A percentile compares a stretch with the other conserved stretches of the same genome.
phyloP scores from a whole-genome alignment of 1,140 invertebrate genomes.

The Drosophila asahinai region DNA sequence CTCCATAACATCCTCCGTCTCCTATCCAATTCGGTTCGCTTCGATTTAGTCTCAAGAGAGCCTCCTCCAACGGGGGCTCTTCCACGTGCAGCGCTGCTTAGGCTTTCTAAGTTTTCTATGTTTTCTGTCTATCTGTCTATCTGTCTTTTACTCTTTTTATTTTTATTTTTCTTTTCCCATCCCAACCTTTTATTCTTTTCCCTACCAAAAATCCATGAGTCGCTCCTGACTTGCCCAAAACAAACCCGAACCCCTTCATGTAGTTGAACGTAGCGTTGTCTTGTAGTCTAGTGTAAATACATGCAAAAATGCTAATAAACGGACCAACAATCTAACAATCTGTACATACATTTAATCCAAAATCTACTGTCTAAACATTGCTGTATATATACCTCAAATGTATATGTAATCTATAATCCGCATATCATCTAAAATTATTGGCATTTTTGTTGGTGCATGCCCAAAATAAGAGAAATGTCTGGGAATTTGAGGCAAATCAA shows the following conservation, averaged over 20 bases:
- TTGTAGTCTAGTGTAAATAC: conserved; percentile 81
- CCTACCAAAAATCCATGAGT: conserved; percentile 85
- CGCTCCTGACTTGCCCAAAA: conserved; percentile 87
- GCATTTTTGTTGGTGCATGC: conserved; percentile 79
- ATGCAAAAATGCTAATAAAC: conserved; percentile 84
- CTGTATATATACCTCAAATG: conserved; percentile 42
- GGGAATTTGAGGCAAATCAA: conserved; percentile 47
- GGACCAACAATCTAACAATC: conserved; percentile 11
- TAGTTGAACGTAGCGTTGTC: conserved; percentile 81
- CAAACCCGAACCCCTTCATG: conserved; percentile 78
- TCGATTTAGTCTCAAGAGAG: conserved; percentile 28
- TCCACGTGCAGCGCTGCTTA: conserved; percentile 67
- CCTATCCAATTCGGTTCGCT: conserved; percentile 50
- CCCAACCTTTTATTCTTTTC: conserved; percentile 56
- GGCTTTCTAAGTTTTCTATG: conserved; percentile 50
- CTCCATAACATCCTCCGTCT: conserved; percentile 29
- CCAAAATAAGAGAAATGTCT: conserved; percentile 18
- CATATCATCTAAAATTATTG: conserved; percentile 63
- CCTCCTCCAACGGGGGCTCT: conserved; percentile 18
- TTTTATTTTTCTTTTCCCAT: conserved; percentile 35
- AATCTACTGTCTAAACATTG: conserved; percentile 13
- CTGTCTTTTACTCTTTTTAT: conserved; percentile 24
- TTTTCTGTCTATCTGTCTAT: conserved; percentile 35
- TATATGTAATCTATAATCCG: conserved; percentile 25
- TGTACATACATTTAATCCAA: conserved; percentile 60